Evolutionary conservation across 92 coral and sea anemone genomes (phyloP).

Genomic region (Epizoanthus ramosus): DNA sequence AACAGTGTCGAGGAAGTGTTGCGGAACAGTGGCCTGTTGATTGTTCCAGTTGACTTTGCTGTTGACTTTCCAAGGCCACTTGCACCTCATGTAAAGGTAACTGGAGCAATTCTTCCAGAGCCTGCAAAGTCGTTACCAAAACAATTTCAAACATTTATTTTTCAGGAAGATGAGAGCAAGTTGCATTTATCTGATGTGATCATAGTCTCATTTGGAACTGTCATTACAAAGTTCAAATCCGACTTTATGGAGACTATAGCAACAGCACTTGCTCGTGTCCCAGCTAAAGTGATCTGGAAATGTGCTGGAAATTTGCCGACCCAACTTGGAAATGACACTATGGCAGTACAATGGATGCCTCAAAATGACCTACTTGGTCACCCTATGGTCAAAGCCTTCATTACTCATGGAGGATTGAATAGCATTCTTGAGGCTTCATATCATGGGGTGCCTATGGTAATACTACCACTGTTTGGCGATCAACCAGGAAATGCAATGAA

Average conservation of each 20-base stretch:
- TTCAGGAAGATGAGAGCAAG: conserved; percentile 12
- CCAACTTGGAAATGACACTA: conserved; percentile 58
- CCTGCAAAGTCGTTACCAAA: conserved; percentile 61
- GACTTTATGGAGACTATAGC: conserved; percentile 12
- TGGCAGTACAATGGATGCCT: conserved; percentile 43
- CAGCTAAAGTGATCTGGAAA: conserved; percentile 37
- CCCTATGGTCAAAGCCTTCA: conserved; percentile 67
- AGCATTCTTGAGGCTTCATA: conserved; percentile 66
- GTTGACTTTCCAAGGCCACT: conserved; percentile 73
- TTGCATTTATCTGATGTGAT: conserved; percentile 40
- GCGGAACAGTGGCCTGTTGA: conserved; percentile 62
- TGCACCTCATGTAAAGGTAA: conserved; percentile 78
- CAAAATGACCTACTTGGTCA: conserved; percentile 84
- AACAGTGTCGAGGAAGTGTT: conserved; percentile 59
- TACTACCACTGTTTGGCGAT: conserved; percentile 75
- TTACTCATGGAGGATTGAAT: conserved; percentile 87
- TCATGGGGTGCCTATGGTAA: conserved; percentile 69
- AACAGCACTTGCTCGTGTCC: background rate
- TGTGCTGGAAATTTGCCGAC: conserved; percentile 21
- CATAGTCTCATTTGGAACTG: conserved; percentile 83
- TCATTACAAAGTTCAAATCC: conserved; percentile 64
- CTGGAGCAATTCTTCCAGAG: conserved; percentile 83
- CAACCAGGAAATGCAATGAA: conserved; percentile 75
- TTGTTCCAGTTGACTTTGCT: conserved; percentile 81
- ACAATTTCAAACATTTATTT: conserved; percentile 54